phyloP scores from a whole-genome alignment of 2,797 vertebrate genomes.

The Eulemur albifrons region DNA sequence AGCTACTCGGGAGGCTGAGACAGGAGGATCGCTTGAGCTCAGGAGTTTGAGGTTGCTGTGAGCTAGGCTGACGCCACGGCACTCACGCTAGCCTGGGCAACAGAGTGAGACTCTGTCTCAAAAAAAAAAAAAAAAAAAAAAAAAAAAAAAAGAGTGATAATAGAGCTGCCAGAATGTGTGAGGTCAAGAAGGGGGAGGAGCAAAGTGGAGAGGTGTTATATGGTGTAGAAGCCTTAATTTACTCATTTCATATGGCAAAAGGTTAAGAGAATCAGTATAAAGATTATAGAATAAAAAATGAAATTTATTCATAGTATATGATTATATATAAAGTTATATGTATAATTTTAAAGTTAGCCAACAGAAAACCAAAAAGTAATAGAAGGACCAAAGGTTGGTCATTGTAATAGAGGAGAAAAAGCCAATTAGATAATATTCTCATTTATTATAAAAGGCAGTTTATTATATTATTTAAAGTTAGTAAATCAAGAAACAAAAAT shows the following conservation, averaged over 20 bases:
- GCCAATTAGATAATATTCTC: not conserved
- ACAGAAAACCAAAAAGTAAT: not conserved
- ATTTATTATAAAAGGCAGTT: constrained; percentile 4
- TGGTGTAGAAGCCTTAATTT: not conserved
- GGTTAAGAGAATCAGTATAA: not conserved
- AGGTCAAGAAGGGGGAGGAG: not conserved
- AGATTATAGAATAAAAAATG: not conserved
- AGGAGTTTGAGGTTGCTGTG: too few species aligned
- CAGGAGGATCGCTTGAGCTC: too few species aligned
- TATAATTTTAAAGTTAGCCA: not conserved
- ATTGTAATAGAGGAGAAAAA: not conserved
- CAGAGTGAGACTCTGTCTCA: too few species aligned
- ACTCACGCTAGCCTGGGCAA: too few species aligned
- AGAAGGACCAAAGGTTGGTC: not conserved
- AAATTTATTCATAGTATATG: not conserved
- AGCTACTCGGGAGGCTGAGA: too few species aligned
- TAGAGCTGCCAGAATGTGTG: not conserved
- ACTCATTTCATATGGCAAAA: not conserved
- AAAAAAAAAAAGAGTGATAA: too few species aligned
- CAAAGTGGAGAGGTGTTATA: not conserved
- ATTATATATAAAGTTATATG: not conserved
- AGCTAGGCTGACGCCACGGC: too few species aligned
- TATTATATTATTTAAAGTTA: not conserved
- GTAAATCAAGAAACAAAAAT: not conserved
- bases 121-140: too few species aligned